A percentile compares a stretch with the other conserved stretches of the same genome.
Conservation (phyloP, 2,888 invertebrate genomes). For the Andrena dorsata region DNA sequence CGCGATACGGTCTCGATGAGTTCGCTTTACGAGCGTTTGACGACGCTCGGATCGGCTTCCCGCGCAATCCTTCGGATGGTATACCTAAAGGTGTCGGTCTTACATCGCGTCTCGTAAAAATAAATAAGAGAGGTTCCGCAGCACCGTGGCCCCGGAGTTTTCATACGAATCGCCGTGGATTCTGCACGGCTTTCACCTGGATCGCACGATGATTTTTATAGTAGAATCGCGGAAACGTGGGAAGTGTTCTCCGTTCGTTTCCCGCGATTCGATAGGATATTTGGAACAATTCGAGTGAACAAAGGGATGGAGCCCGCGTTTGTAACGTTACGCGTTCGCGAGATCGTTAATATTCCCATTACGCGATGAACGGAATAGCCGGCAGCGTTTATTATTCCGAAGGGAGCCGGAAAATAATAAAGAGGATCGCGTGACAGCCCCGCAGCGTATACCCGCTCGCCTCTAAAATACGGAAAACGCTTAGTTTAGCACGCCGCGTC, state of each 20-base stretch:
- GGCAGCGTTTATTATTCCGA: conserved; percentile 5
- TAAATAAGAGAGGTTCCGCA: conserved; percentile 29
- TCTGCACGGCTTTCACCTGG: not conserved
- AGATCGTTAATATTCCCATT: conserved; percentile 1
- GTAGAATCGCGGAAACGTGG: too few relatives aligned
- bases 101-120: conserved; percentile 16
- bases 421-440: conserved; percentile 1
- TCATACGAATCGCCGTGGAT: not conserved
- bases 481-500: conserved; percentile 7
- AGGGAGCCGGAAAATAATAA: conserved; percentile 23
- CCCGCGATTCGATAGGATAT: not conserved
- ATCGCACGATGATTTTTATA: not conserved
- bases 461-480: conserved; percentile 27
- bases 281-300: not conserved
- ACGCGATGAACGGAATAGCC: not conserved
- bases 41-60: conserved; percentile 27
- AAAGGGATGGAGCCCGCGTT: not conserved
- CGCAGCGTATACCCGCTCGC: not conserved
- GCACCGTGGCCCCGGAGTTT: not conserved
- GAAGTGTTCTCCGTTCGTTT: not conserved
- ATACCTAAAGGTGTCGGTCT: conserved; percentile 21
- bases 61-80: not conserved
- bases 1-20: conserved; percentile 39
- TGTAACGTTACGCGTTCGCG: not conserved
- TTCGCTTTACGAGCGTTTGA: conserved; percentile 48